Evolutionary conservation across 2,797 vertebrate genomes (phyloP).

Genomic region (Menidia menidia): DNA sequence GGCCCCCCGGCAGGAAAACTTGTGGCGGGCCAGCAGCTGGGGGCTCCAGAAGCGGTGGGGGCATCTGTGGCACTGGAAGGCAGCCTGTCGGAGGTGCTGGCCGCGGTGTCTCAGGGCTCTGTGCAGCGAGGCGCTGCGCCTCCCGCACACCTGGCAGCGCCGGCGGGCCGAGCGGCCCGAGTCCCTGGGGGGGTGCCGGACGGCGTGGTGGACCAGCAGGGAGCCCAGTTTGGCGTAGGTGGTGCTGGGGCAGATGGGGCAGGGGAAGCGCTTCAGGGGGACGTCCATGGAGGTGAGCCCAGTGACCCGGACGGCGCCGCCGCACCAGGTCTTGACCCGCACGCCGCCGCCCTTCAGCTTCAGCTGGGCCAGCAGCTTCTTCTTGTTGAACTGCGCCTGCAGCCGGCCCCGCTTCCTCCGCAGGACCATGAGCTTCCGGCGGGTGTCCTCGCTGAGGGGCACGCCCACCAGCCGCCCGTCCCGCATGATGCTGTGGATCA

Average conservation of each 20-base stretch:
- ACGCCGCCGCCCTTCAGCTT: conserved; percentile 65
- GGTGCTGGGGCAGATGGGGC: conserved; percentile 82
- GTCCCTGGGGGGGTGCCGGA: conserved; percentile 74
- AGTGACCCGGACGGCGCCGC: conserved; percentile 71
- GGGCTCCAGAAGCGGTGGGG: conserved; percentile 82
- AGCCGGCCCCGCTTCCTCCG: conserved; percentile 71
- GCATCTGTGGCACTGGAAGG: conserved; percentile 82
- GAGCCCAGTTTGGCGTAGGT: conserved; percentile 74
- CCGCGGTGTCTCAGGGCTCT: conserved; percentile 81
- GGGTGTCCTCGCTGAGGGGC: conserved; percentile 77
- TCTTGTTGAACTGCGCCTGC: conserved; percentile 77
- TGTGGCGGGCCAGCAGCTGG: conserved; percentile 78
- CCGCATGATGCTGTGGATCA: conserved; percentile 80
- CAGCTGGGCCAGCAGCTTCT: conserved; percentile 80
- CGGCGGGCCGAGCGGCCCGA: conserved; percentile 74
- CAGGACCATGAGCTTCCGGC: conserved; percentile 69
- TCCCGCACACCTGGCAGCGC: conserved; percentile 78
- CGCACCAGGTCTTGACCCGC: conserved; percentile 74
- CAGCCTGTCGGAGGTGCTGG: conserved; percentile 76
- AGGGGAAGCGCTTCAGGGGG: conserved; percentile 81
- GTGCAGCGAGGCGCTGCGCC: conserved; percentile 72
- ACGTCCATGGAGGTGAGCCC: conserved; percentile 79
- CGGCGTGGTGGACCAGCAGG: conserved; percentile 79
- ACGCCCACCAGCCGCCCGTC: conserved; percentile 79
- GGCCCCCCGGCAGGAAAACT: conserved; percentile 75